Evolutionary conservation across 1,140 invertebrate species (phyloP).

Genomic region (Drosophila nebulosa): DNA sequence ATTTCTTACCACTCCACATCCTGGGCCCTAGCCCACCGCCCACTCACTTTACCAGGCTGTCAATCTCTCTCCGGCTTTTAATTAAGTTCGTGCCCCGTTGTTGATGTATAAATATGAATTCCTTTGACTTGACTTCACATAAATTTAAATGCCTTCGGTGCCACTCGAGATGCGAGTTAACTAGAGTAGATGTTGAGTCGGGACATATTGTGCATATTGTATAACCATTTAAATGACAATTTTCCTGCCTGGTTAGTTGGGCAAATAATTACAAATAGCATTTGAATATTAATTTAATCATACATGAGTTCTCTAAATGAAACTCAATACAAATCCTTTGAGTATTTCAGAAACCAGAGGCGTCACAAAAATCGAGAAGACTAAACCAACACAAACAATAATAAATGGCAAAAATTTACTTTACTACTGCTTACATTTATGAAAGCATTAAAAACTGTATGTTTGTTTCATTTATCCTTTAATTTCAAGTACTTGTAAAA

Average conservation of each 20-base stretch:
- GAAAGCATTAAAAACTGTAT: too few species aligned
- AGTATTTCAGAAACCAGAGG: neutral
- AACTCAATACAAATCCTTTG: neutral
- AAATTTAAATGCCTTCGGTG: slow-evolving; percentile 11
- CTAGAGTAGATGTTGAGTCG: neutral
- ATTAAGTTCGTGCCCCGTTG: slow-evolving; percentile 63
- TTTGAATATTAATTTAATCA: slow-evolving; percentile 39
- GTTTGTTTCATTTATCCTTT: too few species aligned
- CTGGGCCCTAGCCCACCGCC: slow-evolving; percentile 9
- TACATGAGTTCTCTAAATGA: neutral
- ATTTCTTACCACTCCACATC: neutral
- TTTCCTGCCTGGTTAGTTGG: slow-evolving; percentile 7
- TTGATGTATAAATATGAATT: slow-evolving; percentile 43
- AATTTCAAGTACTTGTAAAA: too few species aligned
- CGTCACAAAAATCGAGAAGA: neutral
- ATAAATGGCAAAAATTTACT: too few species aligned
- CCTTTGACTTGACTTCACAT: slow-evolving; percentile 29
- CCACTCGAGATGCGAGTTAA: neutral
- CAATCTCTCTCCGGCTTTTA: slow-evolving; percentile 33
- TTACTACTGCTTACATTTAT: too few species aligned
- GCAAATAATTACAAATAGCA: slow-evolving; percentile 12
- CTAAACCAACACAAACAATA: too few species aligned
- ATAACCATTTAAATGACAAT: slow-evolving; percentile 37
- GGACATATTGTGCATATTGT: neutral
- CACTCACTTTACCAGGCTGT: slow-evolving; percentile 10